Conservation (phyloP, 2,113 vertebrate genomes). For the Datnioides undecimradiatus region DNA sequence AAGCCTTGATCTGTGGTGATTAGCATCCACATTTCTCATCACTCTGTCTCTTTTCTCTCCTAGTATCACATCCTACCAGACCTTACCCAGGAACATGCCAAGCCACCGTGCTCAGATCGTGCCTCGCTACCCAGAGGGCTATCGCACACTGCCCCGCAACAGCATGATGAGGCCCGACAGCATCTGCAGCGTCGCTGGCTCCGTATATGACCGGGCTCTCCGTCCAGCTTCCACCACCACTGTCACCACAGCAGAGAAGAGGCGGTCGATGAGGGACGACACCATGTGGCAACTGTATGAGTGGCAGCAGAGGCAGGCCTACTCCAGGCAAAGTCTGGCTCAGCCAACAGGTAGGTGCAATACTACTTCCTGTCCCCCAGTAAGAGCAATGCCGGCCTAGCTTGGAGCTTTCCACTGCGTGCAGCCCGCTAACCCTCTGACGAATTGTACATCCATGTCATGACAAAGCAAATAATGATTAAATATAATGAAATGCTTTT, state of each 20-base stretch:
- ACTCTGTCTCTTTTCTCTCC: slow-evolving; percentile 25
- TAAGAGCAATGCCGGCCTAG: neutral
- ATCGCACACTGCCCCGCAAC: slow-evolving; percentile 93
- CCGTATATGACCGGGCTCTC: slow-evolving; percentile 78
- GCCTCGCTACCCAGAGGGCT: slow-evolving; percentile 92
- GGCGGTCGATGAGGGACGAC: slow-evolving; percentile 90
- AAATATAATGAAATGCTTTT: no score
- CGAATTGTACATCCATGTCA: no score
- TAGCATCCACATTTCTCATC: neutral
- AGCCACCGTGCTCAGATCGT: slow-evolving; percentile 89
- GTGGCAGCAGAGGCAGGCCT: slow-evolving; percentile 96
- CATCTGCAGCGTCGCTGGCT: slow-evolving; percentile 82
- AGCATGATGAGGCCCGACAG: slow-evolving; percentile 90
- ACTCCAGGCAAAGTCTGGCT: slow-evolving; percentile 85
- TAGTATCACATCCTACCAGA: slow-evolving; percentile 94
- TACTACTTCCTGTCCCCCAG: neutral
- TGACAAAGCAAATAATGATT: no score
- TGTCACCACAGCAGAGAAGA: slow-evolving; percentile 81
- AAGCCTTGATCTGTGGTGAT: neutral
- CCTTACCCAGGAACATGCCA: slow-evolving; percentile 97
- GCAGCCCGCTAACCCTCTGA: no score
- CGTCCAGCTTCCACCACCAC: slow-evolving; percentile 53
- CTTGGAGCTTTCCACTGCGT: neutral
- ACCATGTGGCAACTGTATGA: slow-evolving; percentile 98
- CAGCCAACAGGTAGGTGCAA: slow-evolving; percentile 72